Percentiles rank a stretch among this genome's conserved stretches.
phyloP scores from a whole-genome alignment of 2,888 invertebrate species.

The Machimus rusticus region DNA sequence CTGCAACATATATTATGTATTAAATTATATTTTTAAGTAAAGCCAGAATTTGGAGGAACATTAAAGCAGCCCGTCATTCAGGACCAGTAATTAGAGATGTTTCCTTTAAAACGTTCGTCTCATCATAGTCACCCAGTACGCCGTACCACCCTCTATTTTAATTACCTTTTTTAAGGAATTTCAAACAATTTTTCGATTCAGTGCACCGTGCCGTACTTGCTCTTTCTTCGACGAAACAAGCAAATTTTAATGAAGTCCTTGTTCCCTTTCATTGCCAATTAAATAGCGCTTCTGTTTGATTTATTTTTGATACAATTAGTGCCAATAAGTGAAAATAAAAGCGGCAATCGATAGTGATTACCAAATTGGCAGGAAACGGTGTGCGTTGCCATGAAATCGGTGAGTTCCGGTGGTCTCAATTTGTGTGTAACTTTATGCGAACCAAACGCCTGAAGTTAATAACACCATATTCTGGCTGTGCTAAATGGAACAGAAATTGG shows the following conservation, averaged over 20 bases:
- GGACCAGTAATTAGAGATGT: not conserved
- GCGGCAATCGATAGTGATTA: conserved; percentile 8
- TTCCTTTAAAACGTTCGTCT: not conserved
- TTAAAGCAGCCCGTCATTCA: not conserved
- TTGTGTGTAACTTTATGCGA: not conserved
- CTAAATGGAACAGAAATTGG: not conserved
- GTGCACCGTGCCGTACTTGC: not conserved
- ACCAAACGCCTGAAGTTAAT: not conserved
- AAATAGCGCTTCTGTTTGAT: conserved; percentile 9
- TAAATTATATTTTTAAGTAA: not conserved
- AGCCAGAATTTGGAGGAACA: not conserved
- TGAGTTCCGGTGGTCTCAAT: not conserved
- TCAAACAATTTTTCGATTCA: not conserved
- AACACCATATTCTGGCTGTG: not conserved
- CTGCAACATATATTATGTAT: not conserved
- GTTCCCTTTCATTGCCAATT: not conserved
- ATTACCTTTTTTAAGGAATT: not conserved
- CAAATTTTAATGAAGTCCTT: conserved; percentile 5
- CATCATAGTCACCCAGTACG: not conserved
- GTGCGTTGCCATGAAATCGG: not conserved
- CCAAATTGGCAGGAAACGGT: conserved; percentile 32
- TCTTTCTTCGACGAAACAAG: not conserved
- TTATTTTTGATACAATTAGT: conserved; percentile 25
- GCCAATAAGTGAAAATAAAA: conserved; percentile 22
- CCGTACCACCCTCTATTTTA: not conserved